Base-by-base conservation (phyloP, 2,113 vertebrate species). In the Dasypus novemcinctus region DNA sequence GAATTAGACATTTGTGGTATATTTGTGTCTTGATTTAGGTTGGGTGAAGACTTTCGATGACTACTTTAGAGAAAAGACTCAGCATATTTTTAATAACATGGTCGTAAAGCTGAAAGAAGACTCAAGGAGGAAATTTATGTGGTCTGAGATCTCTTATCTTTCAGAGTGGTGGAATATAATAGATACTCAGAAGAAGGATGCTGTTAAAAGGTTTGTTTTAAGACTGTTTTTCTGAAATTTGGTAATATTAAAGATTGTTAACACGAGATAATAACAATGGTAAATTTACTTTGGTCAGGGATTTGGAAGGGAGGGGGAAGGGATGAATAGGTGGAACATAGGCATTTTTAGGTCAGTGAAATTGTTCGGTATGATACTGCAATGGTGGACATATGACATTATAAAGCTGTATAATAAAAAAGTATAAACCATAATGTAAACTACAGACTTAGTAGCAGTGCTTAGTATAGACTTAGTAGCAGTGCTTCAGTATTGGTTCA, bases 21-120 rank as follows among this genome's bases (percentile, higher is more conserved):
- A 93, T 98, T 98, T 59, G 90, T 98, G 75, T 97, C 92, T 97
- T 97, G 82, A 95, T 93, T 86, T 98, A 99, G 99, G 99, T 95
- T 99, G 99, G 99, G 43, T 99, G 98, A 99, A 99, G 98, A 99
- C 99, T 25, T 99, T 99, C 95, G 99, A 99, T 96, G 97, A 98
- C 84, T 99, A 99, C 97, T 99, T 99, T 97, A 98, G 98, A 97
- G 99, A 99, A 97, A 99, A 99, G 97, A 99, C 99, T 0, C 99
- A 98, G 88, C 99, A 99, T 98, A 99, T 99, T 93, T 98, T 99
- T 76, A 98, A 99, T 98, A 99, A 99, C 97, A 99, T 99, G 99
- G 98, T 99, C 96, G 66, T 99, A 92, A 99, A 99, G 95, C 98
- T 99, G 49, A 98, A 98, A 46, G 99, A 99, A 98, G 99, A 99